These are phyloP conservation scores for Aurelia coerulea DNA, from an alignment of 30 jellyfish, hydroid and myxozoan species.

Conservation along the genomic window DNA sequence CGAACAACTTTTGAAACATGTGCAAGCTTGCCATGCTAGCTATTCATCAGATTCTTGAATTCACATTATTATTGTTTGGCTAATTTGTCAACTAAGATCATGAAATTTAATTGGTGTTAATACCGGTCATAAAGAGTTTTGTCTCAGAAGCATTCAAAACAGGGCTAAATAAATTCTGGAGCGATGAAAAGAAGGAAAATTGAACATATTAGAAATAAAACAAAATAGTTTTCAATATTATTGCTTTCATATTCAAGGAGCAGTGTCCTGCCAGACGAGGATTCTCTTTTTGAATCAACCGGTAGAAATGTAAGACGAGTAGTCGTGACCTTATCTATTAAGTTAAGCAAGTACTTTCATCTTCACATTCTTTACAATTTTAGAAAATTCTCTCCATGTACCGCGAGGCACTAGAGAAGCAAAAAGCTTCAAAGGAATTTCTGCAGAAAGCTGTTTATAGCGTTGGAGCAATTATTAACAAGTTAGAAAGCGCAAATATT, in stretches of 20 bases:
- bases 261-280: no score
- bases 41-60: not conserved
- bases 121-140: no score
- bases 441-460: constrained; percentile 71
- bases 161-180: no score
- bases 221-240: no score
- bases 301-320: not conserved
- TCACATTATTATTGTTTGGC: no score
- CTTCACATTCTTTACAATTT: not conserved
- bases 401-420: constrained; percentile 59
- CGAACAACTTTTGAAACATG: not conserved
- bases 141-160: no score
- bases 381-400: constrained; percentile 52
- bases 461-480: constrained; percentile 73
- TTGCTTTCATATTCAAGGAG: no score
- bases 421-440: constrained; percentile 61
- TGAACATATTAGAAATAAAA: no score
- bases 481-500: constrained; percentile 70
- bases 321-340: not conserved
- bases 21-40: not conserved
- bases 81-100: no score
- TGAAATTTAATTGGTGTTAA: no score
- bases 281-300: no score
- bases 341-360: not conserved
- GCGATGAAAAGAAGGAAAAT: no score